Evolutionary conservation across 1,140 invertebrate genomes (phyloP), one percentile per base, ranked within the genome.

Genomic region (Pseudomyrmex gracilis): DNA sequence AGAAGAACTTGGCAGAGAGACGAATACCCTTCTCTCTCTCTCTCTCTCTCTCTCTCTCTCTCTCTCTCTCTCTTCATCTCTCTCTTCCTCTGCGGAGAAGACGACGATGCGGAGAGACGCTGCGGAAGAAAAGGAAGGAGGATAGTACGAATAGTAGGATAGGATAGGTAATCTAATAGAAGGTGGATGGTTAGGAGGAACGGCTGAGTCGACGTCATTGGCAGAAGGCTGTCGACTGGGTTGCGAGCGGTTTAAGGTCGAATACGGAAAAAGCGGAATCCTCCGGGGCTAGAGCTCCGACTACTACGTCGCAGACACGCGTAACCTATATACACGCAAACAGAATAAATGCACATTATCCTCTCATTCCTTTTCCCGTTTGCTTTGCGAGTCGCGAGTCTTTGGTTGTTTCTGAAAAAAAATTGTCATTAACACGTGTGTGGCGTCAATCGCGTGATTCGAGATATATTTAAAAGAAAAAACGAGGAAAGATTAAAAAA

Each of bases 141-240:
- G 57, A 86, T 86, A 90, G 90, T 87, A 91, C 85, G 88, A 86
- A 90, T 90, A 92, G 87, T 85, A 82, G 89, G 90, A 92, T 92
- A 92, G 92, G 91, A 91, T 92, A 92, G 91, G 91, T 93, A 93
- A 92, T 91, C 91, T 92, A 93, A 93, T 92, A 93, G 92, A 93
- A 92, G 88, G 66, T 76, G 71, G 76, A 58, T 60, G 83, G 47
- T 55, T 78, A 57, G 76, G 66, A 22, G 60, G 87, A 34, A 80
- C 89, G 89, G 86, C 92, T 91, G 90, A 92, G 92, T 89, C 90
- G 90, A 91, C 92, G 92, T 93, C 91, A 93, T 93, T 93, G 93
- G 92, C 92, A 93, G 92, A 92, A 92, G 91, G 85, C 90, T 92
- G 91, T 92, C 90, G 90, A 78, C 85, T 89, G 55, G 76, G 86